Evolutionary conservation across 2,797 vertebrate genomes (phyloP).

Genomic region (Falco berigora): DNA sequence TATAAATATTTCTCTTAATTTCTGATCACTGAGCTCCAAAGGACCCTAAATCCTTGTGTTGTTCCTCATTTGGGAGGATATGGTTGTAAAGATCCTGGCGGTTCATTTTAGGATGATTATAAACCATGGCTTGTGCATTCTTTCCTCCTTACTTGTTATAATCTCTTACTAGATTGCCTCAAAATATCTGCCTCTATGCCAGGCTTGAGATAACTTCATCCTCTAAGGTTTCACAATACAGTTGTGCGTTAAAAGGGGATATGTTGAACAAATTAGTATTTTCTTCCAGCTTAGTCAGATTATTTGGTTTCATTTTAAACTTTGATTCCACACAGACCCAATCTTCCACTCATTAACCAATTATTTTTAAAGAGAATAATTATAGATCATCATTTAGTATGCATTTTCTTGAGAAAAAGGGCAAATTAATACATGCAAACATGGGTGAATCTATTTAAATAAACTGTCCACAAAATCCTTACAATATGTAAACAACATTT

Average conservation of each 20-base stretch:
- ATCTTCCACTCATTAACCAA: conserved; percentile 21
- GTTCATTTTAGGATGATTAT: background rate
- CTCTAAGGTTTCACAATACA: background rate
- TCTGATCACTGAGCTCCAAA: conserved; percentile 4
- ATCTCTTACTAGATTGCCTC: background rate
- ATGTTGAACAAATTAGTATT: conserved; percentile 14
- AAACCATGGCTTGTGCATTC: background rate
- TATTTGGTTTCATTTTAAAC: conserved; percentile 55
- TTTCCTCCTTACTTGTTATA: background rate
- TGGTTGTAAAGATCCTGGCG: background rate
- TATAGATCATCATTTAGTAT: conserved; percentile 55
- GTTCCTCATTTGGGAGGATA: conserved; percentile 7
- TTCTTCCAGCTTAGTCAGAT: conserved; percentile 47
- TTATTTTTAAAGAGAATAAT: conserved; percentile 68
- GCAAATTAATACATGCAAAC: conserved; percentile 70
- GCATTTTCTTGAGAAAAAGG: conserved; percentile 68
- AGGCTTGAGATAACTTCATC: background rate
- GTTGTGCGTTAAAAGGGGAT: background rate
- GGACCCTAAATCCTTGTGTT: conserved; percentile 2
- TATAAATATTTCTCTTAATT: background rate
- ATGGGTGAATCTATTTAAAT: conserved; percentile 73
- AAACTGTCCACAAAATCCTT: conserved; percentile 71
- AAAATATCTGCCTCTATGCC: background rate
- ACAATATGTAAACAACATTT: conserved; percentile 76
- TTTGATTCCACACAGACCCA: conserved; percentile 17